Base-by-base conservation (phyloP, 2,888 invertebrate species). In the Aricia artaxerxes region DNA sequence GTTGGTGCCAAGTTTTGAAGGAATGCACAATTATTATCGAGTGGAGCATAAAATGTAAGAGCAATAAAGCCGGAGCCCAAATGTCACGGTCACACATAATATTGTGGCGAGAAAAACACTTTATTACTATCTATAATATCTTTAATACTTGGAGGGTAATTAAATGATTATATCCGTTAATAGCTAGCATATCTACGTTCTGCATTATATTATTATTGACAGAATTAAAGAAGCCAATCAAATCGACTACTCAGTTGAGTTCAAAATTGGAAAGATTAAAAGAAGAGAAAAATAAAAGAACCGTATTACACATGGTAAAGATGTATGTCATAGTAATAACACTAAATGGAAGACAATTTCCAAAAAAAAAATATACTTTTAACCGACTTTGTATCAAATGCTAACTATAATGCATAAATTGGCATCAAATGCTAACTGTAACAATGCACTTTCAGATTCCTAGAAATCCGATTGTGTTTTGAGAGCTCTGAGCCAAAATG, bases 1-100 rank as follows among this genome's bases (percentile, higher is more conserved):
- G 49, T 24, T 31, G 4, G 49, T 75, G 75, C 75, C 75, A 75
- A 44, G 49, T 49, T 44, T 75, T 69, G 69, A 35, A 69, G 35
- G 35, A 35, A 69, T 69, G 69, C 35, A 69, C 69, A 69, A 69
- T 69, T 38, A 69, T 69, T 69, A 38, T 69, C 35, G 69, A 35
- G 3, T 69, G 69, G 69, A 69, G 13, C 69, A 69, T 69, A 38
- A 69, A 69, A 69, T 69, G 69, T 13, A 13, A 35, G 69, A 69
- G 69, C 69, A 35, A 69, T 69, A 35, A 38, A 69, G 35, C 69
- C 16, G 13, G 38, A 38, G 38, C 31, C 13, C 35, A 69, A 69
- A 69, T 69, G 69, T 69, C 35, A 69, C 38, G 69, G 69, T 7
- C 69, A 69, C 38, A 69, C 69, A 5, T 4, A 31, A 11, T 69